Evolutionary conservation across 2,888 invertebrate species (phyloP), one percentile per base, ranked within the genome.

Genomic region (Helleia helle): DNA sequence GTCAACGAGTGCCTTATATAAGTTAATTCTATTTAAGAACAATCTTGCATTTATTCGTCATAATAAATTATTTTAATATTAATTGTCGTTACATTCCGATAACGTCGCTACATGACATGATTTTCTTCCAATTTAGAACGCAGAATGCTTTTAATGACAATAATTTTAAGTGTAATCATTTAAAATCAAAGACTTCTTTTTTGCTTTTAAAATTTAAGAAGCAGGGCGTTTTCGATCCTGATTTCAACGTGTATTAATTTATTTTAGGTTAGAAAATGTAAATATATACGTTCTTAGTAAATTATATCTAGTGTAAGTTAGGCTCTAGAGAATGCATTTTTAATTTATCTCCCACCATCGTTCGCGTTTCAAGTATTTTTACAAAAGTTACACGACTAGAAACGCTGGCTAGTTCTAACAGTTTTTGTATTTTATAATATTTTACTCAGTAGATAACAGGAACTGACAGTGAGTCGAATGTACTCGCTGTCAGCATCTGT

Each of bases 281-380:
- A 39, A 39, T 39, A 39, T 11, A 30, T 13, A 24, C 9, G 25
- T 14, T 30, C 1, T 15, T 39, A 30, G 30, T 39, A 39, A 39
- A 30, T 39, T 39, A 39, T 39, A 39, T 17, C 22, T 22, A 39
- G 30, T 14, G n/a, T 39, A 39, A 39, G 22, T 25, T 34, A 34
- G 34, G 12, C 4, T 11, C 6, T 11, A 27, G 13, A 1, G 8
- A 34, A 12, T 11, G 12, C 11, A 22, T 34, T 22, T 9, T 5
- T 5, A 30, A 31, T 1, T 15, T 15, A 15, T 3, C 22, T 3
- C 22, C 22, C 22, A 22, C 22, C 22, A 22, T n/a, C 6, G 3
- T 5, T 22, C 22, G 6, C 22, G 22, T 8, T n/a, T n/a, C 22
- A 3, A 15, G n/a, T n/a, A n/a, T n/a, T n/a, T 15, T 15, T 15